Base-by-base conservation (phyloP, 2,888 invertebrate genomes). In the Lagria hirta region DNA sequence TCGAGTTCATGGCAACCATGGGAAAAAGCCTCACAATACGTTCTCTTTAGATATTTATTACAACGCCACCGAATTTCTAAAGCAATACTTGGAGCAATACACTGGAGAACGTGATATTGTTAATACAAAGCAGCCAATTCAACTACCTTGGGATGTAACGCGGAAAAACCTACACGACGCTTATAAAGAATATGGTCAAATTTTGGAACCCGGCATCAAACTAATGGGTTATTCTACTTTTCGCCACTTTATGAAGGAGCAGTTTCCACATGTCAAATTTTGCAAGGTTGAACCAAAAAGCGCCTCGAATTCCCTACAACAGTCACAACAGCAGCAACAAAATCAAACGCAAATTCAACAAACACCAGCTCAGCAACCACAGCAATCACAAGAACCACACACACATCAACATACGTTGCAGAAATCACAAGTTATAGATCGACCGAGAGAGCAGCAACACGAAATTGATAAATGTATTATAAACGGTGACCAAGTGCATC, bases 181-280 rank as follows among this genome's bases (percentile, higher is more conserved):
- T 23, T 87, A 86, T 63, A 82, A 82, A 60, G 82, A 85, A 56
- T 85, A 83, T 62, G 84, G 85, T 48, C 82, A 82, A 63, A 80
- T 82, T 51, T 69, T 82, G 34, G 83, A 84, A 57, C 83, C 84
- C 0, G 80, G 81, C 36, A 80, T 83, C 7, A 87, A 86, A 68
- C 72, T 84, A 8, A 86, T 88, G 86, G 86, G 87, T 0, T 88
- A 86, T 60, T 85, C 86, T 1, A 86, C 86, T 5, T 88, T 88
- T 71, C 75, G 86, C 49, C 82, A 86, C 57, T 88, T 87, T 62
- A 84, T 88, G 82, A 86, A 86, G 64, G 85, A 86, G 57, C 87
- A 87, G 63, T 88, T 87, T 67, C 86, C 87, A 1, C 82, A 86
- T 58, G 83, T 86, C 3, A 84, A 83, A 62, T 86, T 86, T 62